Percentiles rank a stretch among this genome's conserved stretches.
phyloP scores from a whole-genome alignment of 2,113 vertebrate genomes.

The Spermophilus dauricus region DNA sequence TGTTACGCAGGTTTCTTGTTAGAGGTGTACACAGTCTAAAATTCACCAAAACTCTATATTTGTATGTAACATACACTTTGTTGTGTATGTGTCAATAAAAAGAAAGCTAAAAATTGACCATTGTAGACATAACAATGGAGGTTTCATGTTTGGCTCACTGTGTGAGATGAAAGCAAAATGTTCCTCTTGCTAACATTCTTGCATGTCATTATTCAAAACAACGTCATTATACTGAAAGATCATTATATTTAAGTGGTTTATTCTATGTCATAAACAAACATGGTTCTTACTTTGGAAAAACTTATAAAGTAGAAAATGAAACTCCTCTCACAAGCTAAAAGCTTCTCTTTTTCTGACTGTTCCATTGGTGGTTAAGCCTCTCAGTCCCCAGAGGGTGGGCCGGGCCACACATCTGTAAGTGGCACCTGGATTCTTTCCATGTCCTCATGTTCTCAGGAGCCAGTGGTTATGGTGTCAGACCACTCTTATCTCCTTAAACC shows the following conservation, averaged over 20 bases:
- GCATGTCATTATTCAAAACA: not conserved
- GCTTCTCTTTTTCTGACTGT: not conserved
- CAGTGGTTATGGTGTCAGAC: not conserved
- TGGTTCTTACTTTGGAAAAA: not conserved
- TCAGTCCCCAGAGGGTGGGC: not conserved
- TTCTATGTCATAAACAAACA: constrained; percentile 36
- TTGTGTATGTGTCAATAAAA: not conserved
- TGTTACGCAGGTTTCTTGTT: not conserved
- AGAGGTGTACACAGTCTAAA: not conserved
- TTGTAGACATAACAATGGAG: not conserved
- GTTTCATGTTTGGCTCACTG: not conserved
- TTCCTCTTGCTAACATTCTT: constrained; percentile 30
- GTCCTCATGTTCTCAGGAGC: not conserved
- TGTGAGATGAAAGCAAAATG: constrained; percentile 58
- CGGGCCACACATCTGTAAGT: not conserved
- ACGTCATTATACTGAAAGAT: not conserved
- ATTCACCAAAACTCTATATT: not conserved
- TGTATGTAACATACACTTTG: not conserved
- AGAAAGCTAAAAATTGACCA: not conserved
- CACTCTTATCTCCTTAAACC: not conserved
- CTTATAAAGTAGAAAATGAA: constrained; percentile 19
- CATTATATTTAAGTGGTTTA: constrained; percentile 12
- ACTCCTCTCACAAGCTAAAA: not conserved
- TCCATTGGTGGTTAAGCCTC: too few relatives aligned
- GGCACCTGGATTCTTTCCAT: not conserved